These are phyloP conservation scores for Trachelipus rathkii DNA, from an alignment of 1,140 invertebrate genomes.

Conservation along the genomic window DNA sequence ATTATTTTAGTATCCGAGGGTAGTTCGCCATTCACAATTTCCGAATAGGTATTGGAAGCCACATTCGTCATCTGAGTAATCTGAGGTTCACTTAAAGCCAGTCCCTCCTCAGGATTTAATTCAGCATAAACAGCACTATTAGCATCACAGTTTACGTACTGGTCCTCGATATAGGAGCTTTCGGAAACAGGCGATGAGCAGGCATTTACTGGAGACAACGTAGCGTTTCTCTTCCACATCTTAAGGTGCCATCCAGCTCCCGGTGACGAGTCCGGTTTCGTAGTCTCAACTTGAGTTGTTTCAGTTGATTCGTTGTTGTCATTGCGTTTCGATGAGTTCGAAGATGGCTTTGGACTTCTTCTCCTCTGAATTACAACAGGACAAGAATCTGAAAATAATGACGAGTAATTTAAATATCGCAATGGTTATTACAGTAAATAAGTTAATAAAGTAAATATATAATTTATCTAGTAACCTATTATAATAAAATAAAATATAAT, in stretches of 20 bases:
- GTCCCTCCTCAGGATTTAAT: not conserved
- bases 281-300: not conserved
- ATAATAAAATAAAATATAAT: too few relatives aligned
- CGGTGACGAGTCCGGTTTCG: not conserved
- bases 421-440: too few relatives aligned
- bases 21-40: not conserved
- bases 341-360: not conserved
- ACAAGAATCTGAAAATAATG: not conserved
- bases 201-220: not conserved
- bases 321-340: not conserved
- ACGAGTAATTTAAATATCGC: too few relatives aligned
- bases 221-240: not conserved
- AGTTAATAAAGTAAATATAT: too few relatives aligned
- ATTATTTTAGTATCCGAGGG: not conserved
- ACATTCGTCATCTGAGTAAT: not conserved
- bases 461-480: too few relatives aligned
- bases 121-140: conserved; percentile 4
- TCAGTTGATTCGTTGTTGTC: not conserved
- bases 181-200: not conserved
- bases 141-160: not conserved
- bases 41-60: not conserved
- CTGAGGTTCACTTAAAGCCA: not conserved
- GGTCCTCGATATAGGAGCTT: not conserved
- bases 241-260: not conserved
- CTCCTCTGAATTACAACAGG: not conserved